These are phyloP conservation scores for Megalonaias nervosa DNA, from an alignment of 1,140 invertebrate genomes.

Conservation along the genomic window DNA sequence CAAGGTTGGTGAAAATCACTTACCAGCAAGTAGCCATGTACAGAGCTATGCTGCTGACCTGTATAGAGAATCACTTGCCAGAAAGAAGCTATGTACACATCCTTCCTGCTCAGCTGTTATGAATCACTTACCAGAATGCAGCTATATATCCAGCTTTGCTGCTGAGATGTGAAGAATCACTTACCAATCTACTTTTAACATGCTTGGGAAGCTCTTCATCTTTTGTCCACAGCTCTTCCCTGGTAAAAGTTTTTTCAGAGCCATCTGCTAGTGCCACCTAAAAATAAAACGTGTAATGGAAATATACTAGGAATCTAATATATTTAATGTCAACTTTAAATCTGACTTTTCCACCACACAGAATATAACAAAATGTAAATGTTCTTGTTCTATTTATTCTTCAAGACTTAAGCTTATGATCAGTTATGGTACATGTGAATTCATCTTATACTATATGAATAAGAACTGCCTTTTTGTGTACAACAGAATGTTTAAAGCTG, in stretches of 20 bases:
- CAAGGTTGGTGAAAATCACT: not conserved
- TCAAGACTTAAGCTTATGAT: not conserved
- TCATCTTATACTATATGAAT: not conserved
- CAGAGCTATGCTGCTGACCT: not conserved
- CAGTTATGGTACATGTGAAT: not conserved
- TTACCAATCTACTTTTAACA: constrained; percentile 69
- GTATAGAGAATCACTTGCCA: constrained; percentile 57
- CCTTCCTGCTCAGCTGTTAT: not conserved
- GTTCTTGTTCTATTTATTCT: not conserved
- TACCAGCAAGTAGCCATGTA: not conserved
- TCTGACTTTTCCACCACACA: not conserved
- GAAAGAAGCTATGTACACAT: not conserved
- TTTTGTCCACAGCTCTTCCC: constrained; percentile 69
- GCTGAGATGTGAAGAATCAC: constrained; percentile 8
- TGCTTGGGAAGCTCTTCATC: constrained; percentile 72
- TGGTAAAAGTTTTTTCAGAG: constrained; percentile 56
- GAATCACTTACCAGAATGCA: constrained; percentile 55
- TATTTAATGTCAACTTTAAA: constrained; percentile 2
- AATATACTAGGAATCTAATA: not conserved
- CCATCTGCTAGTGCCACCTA: constrained; percentile 73
- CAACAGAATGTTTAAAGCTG: too few relatives aligned
- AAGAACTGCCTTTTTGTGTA: not conserved
- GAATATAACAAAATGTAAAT: not conserved
- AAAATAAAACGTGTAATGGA: constrained; percentile 16
- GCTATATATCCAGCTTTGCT: not conserved